Conservation (phyloP, 2,888 invertebrate species). For the Volucella inflata region DNA sequence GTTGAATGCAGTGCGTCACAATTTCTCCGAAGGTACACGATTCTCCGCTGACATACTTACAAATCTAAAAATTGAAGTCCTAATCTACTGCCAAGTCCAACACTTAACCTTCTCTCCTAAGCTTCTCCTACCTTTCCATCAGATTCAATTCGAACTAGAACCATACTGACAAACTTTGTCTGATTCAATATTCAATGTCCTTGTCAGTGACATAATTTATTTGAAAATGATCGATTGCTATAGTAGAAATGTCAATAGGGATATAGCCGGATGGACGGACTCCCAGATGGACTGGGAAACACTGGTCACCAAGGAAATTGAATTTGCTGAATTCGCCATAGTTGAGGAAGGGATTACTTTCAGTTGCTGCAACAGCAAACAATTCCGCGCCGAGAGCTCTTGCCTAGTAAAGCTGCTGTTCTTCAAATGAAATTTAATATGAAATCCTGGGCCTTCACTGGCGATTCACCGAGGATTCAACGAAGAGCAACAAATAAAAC, state of each 20-base stretch:
- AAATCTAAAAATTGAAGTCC: not conserved
- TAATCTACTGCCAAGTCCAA: conserved; percentile 14
- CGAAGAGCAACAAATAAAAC: conserved; percentile 7
- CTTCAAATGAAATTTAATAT: conserved; percentile 36
- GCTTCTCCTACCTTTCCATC: not conserved
- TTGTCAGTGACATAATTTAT: conserved; percentile 56
- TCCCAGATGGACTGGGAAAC: not conserved
- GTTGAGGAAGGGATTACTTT: conserved; percentile 34
- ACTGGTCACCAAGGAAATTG: conserved; percentile 26
- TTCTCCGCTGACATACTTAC: conserved; percentile 38
- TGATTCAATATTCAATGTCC: conserved; percentile 52
- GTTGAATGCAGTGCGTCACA: conserved; percentile 24
- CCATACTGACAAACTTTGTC: conserved; percentile 36
- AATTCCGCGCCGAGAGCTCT: not conserved
- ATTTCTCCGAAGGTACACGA: not conserved
- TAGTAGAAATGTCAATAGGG: conserved; percentile 33
- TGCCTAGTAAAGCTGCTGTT: not conserved
- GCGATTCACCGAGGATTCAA: not conserved
- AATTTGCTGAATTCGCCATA: conserved; percentile 14
- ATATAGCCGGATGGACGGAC: not conserved
- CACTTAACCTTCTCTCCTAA: not conserved
- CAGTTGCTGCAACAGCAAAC: not conserved
- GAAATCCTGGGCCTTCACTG: not conserved
- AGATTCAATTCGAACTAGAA: not conserved
- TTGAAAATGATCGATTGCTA: conserved; percentile 55